Percentiles rank a stretch among this genome's conserved stretches.
phyloP scores from a whole-genome alignment of 2,113 vertebrate genomes.

The Ceratotherium simum region DNA sequence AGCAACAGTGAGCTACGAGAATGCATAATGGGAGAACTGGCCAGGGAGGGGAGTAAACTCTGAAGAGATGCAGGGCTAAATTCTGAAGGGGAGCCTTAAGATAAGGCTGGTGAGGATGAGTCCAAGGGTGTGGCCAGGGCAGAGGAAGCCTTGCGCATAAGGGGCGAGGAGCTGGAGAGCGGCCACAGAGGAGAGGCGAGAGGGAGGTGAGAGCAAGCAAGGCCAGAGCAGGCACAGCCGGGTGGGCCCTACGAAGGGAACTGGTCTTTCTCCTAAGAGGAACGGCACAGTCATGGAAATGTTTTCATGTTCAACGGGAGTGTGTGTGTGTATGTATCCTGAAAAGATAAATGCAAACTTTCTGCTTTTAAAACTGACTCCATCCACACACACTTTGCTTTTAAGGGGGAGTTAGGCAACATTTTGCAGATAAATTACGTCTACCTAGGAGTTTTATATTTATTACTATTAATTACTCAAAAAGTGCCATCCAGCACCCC shows the following conservation, averaged over 20 bases:
- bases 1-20: neutral
- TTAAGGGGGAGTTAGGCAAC: neutral
- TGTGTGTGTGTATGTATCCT: neutral
- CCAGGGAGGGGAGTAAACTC: neutral
- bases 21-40: neutral
- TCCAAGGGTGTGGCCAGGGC: neutral
- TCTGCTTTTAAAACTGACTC: neutral
- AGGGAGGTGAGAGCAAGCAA: neutral
- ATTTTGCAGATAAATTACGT: slow-evolving; percentile 10
- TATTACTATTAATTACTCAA: neutral
- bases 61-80: neutral
- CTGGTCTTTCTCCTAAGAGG: neutral
- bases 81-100: neutral
- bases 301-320: neutral
- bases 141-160: neutral
- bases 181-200: neutral
- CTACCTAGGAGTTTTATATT: neutral
- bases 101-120: too few relatives aligned
- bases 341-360: neutral
- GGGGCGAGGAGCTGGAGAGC: rapidly evolving
- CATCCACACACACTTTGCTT: neutral
- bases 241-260: neutral
- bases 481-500: neutral
- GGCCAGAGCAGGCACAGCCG: neutral
- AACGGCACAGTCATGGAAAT: neutral